A percentile compares a stretch with the other conserved stretches of the same genome.
Conservation (phyloP, 2,113 vertebrate genomes). For the Oncorhynchus tshawytscha region DNA sequence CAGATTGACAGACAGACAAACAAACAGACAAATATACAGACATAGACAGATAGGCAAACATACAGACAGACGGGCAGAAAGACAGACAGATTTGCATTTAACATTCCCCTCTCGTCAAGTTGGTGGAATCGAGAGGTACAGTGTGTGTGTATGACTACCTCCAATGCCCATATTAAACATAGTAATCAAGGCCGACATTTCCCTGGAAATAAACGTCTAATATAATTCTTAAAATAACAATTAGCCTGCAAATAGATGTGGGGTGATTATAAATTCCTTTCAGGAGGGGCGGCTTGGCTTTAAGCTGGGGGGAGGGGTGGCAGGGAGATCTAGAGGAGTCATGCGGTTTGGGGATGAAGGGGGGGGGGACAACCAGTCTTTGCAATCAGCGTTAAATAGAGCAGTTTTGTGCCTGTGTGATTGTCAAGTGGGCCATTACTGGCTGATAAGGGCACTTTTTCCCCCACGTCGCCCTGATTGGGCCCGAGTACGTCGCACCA, state of each 20-base stretch:
- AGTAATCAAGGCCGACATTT: conserved; percentile 63
- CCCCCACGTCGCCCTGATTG: conserved; percentile 28
- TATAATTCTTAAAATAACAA: conserved; percentile 84
- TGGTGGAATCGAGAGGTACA: conserved; percentile 8
- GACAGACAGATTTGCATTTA: background rate
- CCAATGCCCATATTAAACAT: conserved; percentile 44
- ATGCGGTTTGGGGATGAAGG: conserved; percentile 77
- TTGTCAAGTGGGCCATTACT: conserved; percentile 99
- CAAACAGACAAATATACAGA: background rate
- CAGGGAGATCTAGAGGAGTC: conserved; percentile 73
- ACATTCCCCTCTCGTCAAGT: background rate
- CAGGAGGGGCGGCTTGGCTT: conserved; percentile 85
- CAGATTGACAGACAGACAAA: conserved; percentile 15
- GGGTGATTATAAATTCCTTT: conserved; percentile 82
- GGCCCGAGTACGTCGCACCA: no score
- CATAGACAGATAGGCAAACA: background rate
- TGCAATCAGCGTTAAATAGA: conserved; percentile 97
- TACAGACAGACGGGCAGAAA: background rate
- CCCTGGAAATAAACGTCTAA: conserved; percentile 49
- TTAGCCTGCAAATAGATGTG: conserved; percentile 82
- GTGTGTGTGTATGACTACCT: conserved; percentile 13
- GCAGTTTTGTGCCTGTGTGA: conserved; percentile 96
- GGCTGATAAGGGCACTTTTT: conserved; percentile 90
- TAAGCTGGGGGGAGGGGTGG: conserved; percentile 71
- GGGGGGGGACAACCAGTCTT: conserved; percentile 69